Percentiles rank a stretch among this genome's conserved stretches.
Conservation (phyloP, 2,113 vertebrate genomes). For the Tupaia tana region DNA sequence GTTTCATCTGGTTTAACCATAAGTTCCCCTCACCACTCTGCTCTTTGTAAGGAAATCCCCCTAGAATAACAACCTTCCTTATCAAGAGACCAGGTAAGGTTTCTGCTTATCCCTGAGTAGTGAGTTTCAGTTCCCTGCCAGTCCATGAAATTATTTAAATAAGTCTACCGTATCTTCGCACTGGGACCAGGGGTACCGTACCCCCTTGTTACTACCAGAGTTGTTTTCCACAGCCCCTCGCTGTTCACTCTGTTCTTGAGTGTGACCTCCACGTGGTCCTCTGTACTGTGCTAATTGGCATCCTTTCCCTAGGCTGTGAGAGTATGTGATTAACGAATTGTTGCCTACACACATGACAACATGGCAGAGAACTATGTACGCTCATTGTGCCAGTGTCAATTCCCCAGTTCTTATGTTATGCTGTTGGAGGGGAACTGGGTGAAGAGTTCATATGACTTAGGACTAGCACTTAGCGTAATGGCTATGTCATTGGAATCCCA, state of each 20-base stretch:
- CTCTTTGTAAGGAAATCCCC: neutral
- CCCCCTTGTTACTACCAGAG: neutral
- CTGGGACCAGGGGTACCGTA: neutral
- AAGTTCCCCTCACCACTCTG: neutral
- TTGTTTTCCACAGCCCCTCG: neutral
- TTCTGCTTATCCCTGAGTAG: neutral
- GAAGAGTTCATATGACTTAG: neutral
- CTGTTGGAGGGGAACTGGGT: neutral
- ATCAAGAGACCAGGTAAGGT: neutral
- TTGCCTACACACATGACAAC: neutral
- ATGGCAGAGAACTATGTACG: neutral
- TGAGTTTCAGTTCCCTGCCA: neutral
- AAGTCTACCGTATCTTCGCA: neutral
- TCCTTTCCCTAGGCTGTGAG: neutral
- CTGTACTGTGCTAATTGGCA: neutral
- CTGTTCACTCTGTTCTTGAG: neutral
- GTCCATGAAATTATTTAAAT: neutral
- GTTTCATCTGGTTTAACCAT: neutral
- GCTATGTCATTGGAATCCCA: too few relatives aligned
- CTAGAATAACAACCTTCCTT: neutral
- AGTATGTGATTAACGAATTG: neutral
- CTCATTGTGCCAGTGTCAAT: neutral
- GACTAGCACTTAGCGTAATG: too few relatives aligned
- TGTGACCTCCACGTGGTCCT: neutral
- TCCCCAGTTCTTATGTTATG: neutral